Conservation (phyloP, 2,797 vertebrate species). For the Psittacula echo region DNA sequence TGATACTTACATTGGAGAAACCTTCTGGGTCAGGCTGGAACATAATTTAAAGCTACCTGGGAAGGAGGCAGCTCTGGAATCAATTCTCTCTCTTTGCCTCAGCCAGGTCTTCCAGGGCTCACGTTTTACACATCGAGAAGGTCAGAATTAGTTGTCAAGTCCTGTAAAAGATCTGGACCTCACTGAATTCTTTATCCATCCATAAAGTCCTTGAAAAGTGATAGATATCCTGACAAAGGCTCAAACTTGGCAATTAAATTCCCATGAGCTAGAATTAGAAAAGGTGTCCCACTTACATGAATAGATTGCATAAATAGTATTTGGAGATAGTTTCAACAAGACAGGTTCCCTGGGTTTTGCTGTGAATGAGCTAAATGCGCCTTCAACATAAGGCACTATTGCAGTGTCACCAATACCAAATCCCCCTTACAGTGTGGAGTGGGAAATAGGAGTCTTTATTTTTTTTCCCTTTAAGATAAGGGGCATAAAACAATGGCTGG, state of each 20-base stretch:
- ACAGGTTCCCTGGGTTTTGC: background rate
- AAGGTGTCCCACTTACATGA: slow-evolving; percentile 42
- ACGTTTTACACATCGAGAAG: background rate
- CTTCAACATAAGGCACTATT: background rate
- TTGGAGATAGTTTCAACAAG: slow-evolving; percentile 9
- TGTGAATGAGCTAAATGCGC: background rate
- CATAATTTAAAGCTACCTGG: slow-evolving; percentile 37
- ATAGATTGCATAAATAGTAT: slow-evolving; percentile 32
- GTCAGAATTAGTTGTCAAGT: slow-evolving; percentile 39
- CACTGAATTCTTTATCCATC: slow-evolving; percentile 25
- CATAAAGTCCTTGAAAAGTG: slow-evolving; percentile 35
- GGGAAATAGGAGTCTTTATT: background rate
- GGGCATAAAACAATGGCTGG: slow-evolving; percentile 38
- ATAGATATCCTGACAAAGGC: slow-evolving; percentile 23
- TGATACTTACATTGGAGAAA: background rate
- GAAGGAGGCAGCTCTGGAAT: slow-evolving; percentile 43
- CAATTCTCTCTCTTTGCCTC: slow-evolving; percentile 14
- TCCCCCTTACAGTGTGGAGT: background rate
- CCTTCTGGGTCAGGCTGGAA: slow-evolving; percentile 27
- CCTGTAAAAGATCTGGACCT: slow-evolving; percentile 32
- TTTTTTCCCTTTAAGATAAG: background rate
- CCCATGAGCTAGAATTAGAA: slow-evolving; percentile 49
- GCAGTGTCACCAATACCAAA: background rate
- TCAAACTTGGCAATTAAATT: slow-evolving; percentile 52
- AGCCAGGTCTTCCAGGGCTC: slow-evolving; percentile 6